Evolutionary conservation across 1,140 invertebrate species (phyloP), one percentile per base, ranked within the genome.

Genomic region (Drosophila sulfurigaster): DNA sequence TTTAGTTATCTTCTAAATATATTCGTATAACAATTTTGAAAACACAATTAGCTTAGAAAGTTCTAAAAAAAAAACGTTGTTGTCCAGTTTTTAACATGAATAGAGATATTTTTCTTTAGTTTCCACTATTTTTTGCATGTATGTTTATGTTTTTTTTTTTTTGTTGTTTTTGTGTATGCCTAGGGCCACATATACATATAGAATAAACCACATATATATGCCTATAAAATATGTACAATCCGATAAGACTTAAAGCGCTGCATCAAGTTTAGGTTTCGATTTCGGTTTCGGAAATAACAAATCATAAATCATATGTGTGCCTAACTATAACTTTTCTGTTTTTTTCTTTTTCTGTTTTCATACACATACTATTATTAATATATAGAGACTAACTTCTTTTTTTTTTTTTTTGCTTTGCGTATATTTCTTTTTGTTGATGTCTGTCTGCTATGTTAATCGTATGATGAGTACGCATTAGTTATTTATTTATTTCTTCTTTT

Each of bases 31-130:
- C 75, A 74, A 73, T 64, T 45, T 74, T 63, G 57, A 63, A 25
- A 25, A 16, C 1, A 76, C 74, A 76, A 76, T 76, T 67, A 68
- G 45, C 62, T 77, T 20, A 77, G 70, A 77, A 77, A 56, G 35
- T 73, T 77, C 70, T 77, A 77, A 62, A 66, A 66, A 73, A 25
- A 25, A 25, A 25, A 20, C 20, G 20, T 25, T 25, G 46, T 58
- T 52, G 52, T 35, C 30, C 54, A 35, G 8, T 59, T 38, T 7
- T 25, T 25, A 25, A 25, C 20, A 25, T 13, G 49, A 49, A 41
- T 60, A 48, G 28, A 43, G 32, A 64, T 56, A n/a, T 30, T 54
- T 28, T 35, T 49, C 2, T 35, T 35, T 43, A 43, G 41, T 20
- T 41, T 64, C 16, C 43, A 1, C 6, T 32, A 8, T 16, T 54